Conservation (phyloP, 2,113 vertebrate species). For the Ascaphus truei region DNA sequence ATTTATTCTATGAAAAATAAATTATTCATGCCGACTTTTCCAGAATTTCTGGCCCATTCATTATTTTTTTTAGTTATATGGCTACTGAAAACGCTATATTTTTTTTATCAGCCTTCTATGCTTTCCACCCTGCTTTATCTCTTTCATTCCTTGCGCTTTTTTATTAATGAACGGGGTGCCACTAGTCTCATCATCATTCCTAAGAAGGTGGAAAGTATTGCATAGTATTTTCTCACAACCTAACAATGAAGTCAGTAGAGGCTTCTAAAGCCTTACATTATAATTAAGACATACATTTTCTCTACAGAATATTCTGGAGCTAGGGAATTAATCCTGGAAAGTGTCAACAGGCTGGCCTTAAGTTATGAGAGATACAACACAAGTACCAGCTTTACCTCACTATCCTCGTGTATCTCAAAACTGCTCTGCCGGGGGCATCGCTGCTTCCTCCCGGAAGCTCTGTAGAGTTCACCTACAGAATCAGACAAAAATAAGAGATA, state of each 20-base stretch:
- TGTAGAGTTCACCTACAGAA: constrained; percentile 71
- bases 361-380: not conserved
- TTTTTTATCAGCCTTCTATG: not conserved
- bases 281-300: not conserved
- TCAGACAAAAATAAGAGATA: not conserved
- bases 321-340: not conserved
- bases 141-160: not conserved
- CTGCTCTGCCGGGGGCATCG: constrained; percentile 79
- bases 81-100: too few species aligned
- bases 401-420: constrained; percentile 82
- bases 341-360: not conserved
- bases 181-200: not conserved
- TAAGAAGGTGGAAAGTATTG: not conserved
- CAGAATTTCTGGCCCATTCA: too few species aligned
- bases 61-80: too few species aligned
- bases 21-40: too few species aligned
- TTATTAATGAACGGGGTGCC: not conserved
- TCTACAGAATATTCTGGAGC: not conserved
- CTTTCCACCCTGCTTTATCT: not conserved
- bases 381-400: constrained; percentile 67
- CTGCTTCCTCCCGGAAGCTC: constrained; percentile 67
- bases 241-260: not conserved
- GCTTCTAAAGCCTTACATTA: not conserved
- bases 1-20: too few species aligned
- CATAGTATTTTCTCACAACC: not conserved